Conservation (phyloP, 2,113 vertebrate species). For the Chlamydotis undulata region DNA sequence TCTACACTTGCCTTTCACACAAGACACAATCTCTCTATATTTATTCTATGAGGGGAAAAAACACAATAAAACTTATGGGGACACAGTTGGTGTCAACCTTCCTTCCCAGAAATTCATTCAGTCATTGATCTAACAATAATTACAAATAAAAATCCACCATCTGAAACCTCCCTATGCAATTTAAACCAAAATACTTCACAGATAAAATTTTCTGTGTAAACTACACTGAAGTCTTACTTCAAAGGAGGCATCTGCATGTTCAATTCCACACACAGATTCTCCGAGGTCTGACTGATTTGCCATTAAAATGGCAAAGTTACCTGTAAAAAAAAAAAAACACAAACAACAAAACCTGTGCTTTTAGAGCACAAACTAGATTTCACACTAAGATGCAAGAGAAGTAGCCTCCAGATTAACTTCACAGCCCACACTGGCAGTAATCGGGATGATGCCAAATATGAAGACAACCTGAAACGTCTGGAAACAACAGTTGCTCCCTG, state of each 20-base stretch:
- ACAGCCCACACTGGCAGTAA: not conserved
- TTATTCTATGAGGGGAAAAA: not conserved
- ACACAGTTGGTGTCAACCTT: not conserved
- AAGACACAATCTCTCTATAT: not conserved
- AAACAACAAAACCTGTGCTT: not conserved
- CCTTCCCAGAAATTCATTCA: not conserved
- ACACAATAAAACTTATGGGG: not conserved
- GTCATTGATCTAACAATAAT: not conserved
- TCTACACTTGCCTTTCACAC: not conserved
- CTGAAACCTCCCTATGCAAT: not conserved
- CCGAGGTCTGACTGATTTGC: not conserved
- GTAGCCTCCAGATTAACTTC: not conserved
- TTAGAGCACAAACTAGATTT: not conserved
- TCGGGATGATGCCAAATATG: accelerated
- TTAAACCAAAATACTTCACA: not conserved
- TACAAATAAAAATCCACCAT: not conserved
- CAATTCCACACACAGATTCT: not conserved
- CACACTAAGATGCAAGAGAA: not conserved
- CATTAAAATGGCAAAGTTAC: not conserved
- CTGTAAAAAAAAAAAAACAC: not conserved
- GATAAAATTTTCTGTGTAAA: not conserved
- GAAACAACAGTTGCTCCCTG: not conserved
- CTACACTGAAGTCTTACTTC: not conserved
- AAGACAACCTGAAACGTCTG: not conserved
- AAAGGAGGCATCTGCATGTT: not conserved